These are phyloP conservation scores for Oscheius onirici DNA, from an alignment of 2,888 invertebrate species.

Conservation along the genomic window DNA sequence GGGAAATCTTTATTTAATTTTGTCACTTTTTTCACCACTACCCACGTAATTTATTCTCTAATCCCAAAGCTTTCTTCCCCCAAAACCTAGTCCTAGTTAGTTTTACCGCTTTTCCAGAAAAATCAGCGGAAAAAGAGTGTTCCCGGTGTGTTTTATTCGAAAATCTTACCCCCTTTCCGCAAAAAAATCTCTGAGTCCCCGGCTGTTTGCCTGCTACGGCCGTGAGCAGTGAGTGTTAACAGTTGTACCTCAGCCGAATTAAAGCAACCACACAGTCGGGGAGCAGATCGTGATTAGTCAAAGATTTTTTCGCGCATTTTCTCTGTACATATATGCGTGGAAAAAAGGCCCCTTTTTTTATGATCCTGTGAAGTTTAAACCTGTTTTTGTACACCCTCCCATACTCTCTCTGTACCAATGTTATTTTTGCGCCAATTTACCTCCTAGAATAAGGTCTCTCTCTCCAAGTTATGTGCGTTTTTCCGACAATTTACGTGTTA, in stretches of 20 bases:
- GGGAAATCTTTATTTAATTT: neutral
- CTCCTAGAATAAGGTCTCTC: neutral
- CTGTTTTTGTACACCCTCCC: neutral
- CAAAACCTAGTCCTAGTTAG: conserved; percentile 11
- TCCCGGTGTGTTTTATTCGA: conserved; percentile 1
- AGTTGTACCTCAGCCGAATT: neutral
- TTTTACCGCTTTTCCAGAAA: neutral
- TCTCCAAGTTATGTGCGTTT: neutral
- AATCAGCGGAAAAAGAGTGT: no score
- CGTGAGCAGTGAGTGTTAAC: no score
- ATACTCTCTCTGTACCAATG: neutral
- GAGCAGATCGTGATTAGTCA: conserved; percentile 30
- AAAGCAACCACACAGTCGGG: conserved; percentile 11
- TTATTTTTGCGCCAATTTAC: neutral
- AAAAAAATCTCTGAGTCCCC: conserved; percentile 12
- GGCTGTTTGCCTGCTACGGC: conserved; percentile 1
- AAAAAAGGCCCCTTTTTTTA: no score
- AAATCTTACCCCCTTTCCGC: neutral
- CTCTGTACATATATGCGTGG: neutral
- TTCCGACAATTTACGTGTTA: neutral
- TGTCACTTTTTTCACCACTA: no score
- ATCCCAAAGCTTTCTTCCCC: conserved; percentile 19
- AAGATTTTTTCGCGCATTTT: conserved; percentile 4
- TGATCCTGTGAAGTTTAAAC: neutral
- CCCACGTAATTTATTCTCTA: no score